These are phyloP conservation scores for Eulemur macaco DNA, from an alignment of 2,113 vertebrate species.

Conservation along the genomic window DNA sequence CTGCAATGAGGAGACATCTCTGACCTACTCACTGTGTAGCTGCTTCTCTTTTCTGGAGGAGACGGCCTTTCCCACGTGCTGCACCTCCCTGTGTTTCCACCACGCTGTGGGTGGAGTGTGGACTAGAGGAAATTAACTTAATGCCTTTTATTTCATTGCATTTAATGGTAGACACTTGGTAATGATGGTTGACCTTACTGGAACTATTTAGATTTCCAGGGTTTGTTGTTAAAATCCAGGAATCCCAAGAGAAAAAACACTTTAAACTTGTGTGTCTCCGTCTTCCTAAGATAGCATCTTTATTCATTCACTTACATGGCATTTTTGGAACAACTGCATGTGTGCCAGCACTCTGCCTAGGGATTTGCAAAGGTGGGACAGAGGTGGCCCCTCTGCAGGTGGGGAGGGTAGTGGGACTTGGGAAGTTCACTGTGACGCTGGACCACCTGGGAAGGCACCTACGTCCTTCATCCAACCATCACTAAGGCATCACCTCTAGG, in stretches of 20 bases:
- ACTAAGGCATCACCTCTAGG: neutral
- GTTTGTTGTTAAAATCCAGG: neutral
- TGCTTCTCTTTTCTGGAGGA: neutral
- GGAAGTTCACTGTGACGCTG: neutral
- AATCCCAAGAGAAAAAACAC: neutral
- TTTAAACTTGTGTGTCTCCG: neutral
- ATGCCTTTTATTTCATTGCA: neutral
- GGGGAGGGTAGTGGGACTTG: fast-evolving
- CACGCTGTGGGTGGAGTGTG: neutral
- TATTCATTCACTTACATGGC: neutral
- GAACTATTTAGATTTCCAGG: neutral
- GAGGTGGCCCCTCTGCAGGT: neutral
- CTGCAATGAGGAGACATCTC: fast-evolving
- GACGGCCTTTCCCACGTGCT: neutral
- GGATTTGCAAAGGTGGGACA: too few species aligned
- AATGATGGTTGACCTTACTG: neutral
- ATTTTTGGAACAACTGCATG: neutral
- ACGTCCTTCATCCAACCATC: neutral
- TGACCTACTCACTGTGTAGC: fast-evolving
- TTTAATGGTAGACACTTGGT: neutral
- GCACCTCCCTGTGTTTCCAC: fast-evolving
- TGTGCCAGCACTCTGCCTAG: too few species aligned
- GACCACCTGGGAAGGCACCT: neutral
- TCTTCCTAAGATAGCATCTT: neutral
- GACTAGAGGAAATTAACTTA: neutral